Base-by-base conservation (phyloP, 2,797 vertebrate genomes). In the Podargus strigoides region DNA sequence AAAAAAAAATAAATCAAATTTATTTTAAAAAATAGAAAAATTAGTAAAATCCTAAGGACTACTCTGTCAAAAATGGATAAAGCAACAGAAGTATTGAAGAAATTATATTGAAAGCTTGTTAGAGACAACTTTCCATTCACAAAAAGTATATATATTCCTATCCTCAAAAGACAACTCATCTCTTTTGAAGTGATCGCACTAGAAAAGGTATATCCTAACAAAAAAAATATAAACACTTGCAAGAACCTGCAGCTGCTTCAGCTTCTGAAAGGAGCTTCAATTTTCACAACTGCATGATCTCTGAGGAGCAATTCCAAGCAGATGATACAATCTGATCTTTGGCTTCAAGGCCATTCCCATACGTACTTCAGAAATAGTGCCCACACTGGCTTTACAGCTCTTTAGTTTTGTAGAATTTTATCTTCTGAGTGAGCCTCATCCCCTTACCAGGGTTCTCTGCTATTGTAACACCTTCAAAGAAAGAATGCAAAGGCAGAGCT, bases 401-500 rank as follows among this genome's bases (percentile, higher is more conserved):
- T 95, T 37, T 73, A 94, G 84, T 93, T 96, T 81, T 90, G 90
- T 79, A 96, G 94, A 95, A 96, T 93, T 97, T 97, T 97, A 97
- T 97, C 96, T 95, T 82, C 63, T 72, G 70, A 80, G 75, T 77
- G 34, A 91, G 87, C 52, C 56, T 95, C 0, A 6, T 94, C 73
- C 74, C n/a, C 95, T 97, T 97, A 97, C 96, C 96, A 93, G 87
- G 39, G 58, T 86, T 95, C 83, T 94, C 90, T 92, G 79, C 93
- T 93, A 92, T 89, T 96, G 85, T 95, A 87, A 75, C 90, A 96
- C 91, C 97, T 97, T 97, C 96, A 97, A 97, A 97, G 96, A 75
- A 96, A 89, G 92, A 94, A 96, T 87, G 76, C 62, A 91, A 94
- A 90, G 82, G 53, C 89, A 96, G 46, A 95, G 67, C 73, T 92